These are phyloP conservation scores for Toxotes jaculatrix DNA, from an alignment of 2,113 vertebrate genomes.

Conservation along the genomic window DNA sequence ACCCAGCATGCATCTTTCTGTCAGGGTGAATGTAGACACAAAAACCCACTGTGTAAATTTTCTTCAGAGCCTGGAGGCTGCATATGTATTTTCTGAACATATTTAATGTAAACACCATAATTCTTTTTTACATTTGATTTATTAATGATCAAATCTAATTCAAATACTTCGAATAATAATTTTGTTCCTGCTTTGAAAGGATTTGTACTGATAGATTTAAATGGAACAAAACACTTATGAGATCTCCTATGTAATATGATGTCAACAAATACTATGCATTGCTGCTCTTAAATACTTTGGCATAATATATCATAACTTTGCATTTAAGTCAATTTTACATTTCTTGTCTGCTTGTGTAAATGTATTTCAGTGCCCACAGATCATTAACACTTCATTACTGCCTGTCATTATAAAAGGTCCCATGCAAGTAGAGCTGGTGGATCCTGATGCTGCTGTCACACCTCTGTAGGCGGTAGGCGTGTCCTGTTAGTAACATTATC, in stretches of 20 bases:
- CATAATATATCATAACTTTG: neutral
- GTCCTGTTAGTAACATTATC: constrained; percentile 1
- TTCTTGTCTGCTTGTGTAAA: no score
- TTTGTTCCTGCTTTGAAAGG: no score
- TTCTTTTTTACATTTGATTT: no score
- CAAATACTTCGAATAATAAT: neutral
- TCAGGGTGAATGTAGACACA: neutral
- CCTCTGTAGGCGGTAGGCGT: constrained; percentile 9
- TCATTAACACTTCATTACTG: neutral
- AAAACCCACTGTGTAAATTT: neutral
- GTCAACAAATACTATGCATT: neutral
- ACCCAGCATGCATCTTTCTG: constrained; percentile 9
- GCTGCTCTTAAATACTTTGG: neutral
- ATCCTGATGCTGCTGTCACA: constrained; percentile 15
- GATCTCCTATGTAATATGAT: no score
- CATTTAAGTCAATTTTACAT: neutral
- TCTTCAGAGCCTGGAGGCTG: neutral
- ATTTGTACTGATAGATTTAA: no score
- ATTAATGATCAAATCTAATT: neutral
- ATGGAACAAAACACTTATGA: no score
- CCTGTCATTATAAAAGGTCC: neutral
- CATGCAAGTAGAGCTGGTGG: neutral
- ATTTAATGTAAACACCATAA: neutral
- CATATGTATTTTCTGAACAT: neutral
- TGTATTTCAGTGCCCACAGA: neutral